Evolutionary conservation across 35 echinoderm and acorn worm genomes (phyloP).

Genomic region (Ophiothrix spiculata): DNA sequence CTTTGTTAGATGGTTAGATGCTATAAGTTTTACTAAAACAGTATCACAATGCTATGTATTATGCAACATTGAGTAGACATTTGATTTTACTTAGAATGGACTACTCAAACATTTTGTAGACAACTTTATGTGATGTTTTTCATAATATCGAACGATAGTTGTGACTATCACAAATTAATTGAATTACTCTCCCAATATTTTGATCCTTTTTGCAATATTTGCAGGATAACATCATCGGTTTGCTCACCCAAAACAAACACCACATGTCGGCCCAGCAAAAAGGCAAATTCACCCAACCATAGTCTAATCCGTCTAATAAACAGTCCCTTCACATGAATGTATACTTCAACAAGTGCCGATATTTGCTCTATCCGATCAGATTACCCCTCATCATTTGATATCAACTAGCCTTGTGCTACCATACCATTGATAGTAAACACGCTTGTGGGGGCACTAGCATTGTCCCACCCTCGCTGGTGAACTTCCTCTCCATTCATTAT

Average conservation of each 20-base stretch:
- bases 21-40: no score
- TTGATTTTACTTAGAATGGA: no score
- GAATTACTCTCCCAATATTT: not conserved
- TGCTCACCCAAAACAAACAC: no score
- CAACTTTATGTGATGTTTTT: not conserved
- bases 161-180: not conserved
- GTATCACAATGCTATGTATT: no score
- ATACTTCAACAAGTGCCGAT: not conserved
- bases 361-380: not conserved
- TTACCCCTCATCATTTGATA: not conserved
- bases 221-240: not conserved
- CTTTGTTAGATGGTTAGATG: no score
- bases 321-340: not conserved
- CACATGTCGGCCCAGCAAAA: no score
- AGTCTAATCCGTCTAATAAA: not conserved
- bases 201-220: not conserved
- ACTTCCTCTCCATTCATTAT: not conserved
- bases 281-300: no score
- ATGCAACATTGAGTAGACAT: no score
- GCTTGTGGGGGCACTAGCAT: not conserved
- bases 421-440: not conserved
- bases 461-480: not conserved
- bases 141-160: not conserved
- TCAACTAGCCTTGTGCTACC: not conserved
- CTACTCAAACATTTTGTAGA: no score